Percentiles rank a stretch among this genome's conserved stretches.
Evolutionary conservation across 2,888 invertebrate genomes (phyloP).

Genomic region (Drosophila meridionalis): DNA sequence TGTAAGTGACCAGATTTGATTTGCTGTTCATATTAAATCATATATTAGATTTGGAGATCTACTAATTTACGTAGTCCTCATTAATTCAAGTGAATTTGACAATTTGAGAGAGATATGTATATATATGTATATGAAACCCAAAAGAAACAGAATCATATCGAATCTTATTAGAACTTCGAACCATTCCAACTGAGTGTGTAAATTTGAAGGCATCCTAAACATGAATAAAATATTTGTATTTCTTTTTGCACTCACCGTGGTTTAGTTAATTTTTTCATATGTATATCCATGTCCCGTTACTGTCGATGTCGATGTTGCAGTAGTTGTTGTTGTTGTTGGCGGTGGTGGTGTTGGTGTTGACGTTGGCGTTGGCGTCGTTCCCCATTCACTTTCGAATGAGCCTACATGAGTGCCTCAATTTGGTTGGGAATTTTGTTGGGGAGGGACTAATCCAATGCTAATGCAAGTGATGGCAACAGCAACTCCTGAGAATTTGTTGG

Average conservation of each 20-base stretch:
- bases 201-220: not conserved
- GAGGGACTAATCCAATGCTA: conserved; percentile 54
- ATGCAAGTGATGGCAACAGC: conserved; percentile 39
- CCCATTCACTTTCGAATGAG: conserved; percentile 18
- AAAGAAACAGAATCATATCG: not conserved
- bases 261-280: conserved; percentile 76
- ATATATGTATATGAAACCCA: not conserved
- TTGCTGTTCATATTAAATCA: too few species aligned
- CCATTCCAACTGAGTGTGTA: not conserved
- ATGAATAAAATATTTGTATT: not conserved
- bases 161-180: not conserved
- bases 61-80: too few species aligned
- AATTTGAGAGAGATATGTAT: not conserved
- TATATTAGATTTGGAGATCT: too few species aligned
- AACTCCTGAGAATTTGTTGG: conserved; percentile 41
- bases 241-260: conserved; percentile 65
- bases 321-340: conserved; percentile 22
- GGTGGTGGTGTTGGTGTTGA: not conserved
- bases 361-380: conserved; percentile 7
- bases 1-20: too few species aligned
- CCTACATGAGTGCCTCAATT: conserved; percentile 47
- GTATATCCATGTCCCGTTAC: conserved; percentile 69
- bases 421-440: not conserved
- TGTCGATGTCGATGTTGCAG: conserved; percentile 42
- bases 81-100: not conserved